These are phyloP conservation scores for Leptodactylus fuscus DNA, from an alignment of 2,113 vertebrate genomes.

Conservation along the genomic window DNA sequence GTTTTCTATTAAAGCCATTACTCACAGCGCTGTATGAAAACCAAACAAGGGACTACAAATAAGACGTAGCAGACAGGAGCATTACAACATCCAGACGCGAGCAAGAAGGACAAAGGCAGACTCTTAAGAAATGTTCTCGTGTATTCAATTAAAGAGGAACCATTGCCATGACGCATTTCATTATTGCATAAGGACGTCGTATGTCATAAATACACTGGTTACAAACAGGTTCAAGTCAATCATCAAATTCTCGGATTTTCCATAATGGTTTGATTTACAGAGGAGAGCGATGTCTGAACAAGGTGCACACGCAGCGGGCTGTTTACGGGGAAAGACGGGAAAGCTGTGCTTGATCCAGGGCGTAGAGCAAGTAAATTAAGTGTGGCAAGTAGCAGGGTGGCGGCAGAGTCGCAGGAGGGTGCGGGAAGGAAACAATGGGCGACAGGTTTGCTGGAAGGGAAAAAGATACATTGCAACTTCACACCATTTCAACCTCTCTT, in stretches of 20 bases:
- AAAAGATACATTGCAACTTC: background rate
- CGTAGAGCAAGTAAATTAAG: background rate
- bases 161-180: conserved; percentile 11
- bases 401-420: background rate
- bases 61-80: background rate
- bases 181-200: conserved; percentile 47
- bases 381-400: background rate
- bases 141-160: conserved; percentile 45
- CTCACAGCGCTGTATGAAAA: conserved; percentile 36
- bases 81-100: background rate
- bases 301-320: background rate
- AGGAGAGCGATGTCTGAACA: background rate
- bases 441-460: background rate
- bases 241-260: background rate
- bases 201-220: background rate
- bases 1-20: conserved; percentile 56
- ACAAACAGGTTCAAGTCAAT: conserved; percentile 1
- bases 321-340: background rate
- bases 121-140: conserved; percentile 33
- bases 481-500: background rate
- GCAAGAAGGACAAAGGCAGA: conserved; percentile 23
- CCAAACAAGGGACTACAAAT: conserved; percentile 25
- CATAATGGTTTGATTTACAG: background rate
- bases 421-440: background rate
- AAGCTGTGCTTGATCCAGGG: background rate